These are phyloP conservation scores for Drosophila prolongata DNA, from an alignment of 2,888 invertebrate species.

Conservation along the genomic window DNA sequence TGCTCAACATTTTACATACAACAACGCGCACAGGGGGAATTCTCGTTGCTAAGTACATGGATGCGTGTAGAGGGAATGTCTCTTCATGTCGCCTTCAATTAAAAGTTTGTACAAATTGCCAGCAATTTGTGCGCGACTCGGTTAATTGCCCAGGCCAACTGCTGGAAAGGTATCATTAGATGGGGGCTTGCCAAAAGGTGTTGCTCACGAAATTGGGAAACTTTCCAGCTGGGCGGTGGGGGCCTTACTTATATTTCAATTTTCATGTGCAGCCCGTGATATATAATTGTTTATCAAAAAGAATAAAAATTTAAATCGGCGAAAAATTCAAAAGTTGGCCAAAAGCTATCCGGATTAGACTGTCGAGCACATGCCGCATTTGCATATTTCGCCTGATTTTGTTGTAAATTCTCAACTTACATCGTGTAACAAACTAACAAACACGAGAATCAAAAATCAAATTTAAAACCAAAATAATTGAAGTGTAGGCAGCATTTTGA, in stretches of 20 bases:
- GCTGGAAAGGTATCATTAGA: conserved; percentile 35
- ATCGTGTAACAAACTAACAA: conserved; percentile 56
- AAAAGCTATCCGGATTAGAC: conserved; percentile 7
- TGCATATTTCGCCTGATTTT: conserved; percentile 54
- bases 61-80: conserved; percentile 24
- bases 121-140: conserved; percentile 53
- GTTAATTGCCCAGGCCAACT: conserved; percentile 46
- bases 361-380: conserved; percentile 8
- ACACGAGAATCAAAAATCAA: conserved; percentile 43
- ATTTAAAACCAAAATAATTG: conserved; percentile 48
- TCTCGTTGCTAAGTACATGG: conserved; percentile 17
- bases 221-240: background rate
- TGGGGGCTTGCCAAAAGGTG: conserved; percentile 7
- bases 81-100: conserved; percentile 50
- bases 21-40: conserved; percentile 56
- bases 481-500: conserved; percentile 38
- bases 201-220: conserved; percentile 15
- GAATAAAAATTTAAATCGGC: conserved; percentile 3
- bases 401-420: conserved; percentile 66
- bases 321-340: conserved; percentile 11
- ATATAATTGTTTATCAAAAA: conserved; percentile 14
- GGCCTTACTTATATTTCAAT: conserved; percentile 19
- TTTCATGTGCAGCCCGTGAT: conserved; percentile 18
- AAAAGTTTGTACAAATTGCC: conserved; percentile 49
- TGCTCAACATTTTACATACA: conserved; percentile 65